phyloP scores from a whole-genome alignment of 2,113 vertebrate genomes.

The Dinomys branickii region DNA sequence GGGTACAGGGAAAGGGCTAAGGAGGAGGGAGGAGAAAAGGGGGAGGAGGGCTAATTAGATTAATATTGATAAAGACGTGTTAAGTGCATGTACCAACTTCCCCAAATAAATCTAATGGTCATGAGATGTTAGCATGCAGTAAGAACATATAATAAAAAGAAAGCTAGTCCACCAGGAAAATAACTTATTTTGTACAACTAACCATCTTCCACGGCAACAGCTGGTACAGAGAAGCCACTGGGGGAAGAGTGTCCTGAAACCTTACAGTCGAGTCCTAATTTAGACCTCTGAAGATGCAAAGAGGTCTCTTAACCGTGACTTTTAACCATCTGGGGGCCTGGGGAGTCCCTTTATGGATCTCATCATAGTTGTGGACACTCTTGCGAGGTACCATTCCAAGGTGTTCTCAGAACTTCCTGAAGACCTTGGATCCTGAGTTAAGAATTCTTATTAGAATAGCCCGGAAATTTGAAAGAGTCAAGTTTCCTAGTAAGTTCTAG shows the following conservation, averaged over 20 bases:
- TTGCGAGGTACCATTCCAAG: background rate
- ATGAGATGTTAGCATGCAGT: background rate
- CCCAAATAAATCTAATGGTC: background rate
- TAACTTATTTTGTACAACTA: conserved; percentile 26
- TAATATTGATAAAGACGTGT: background rate
- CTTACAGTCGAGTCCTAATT: background rate
- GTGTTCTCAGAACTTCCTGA: background rate
- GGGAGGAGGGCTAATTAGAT: background rate
- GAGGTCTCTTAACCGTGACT: background rate
- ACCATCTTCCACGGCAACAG: conserved; percentile 9
- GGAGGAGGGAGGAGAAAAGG: background rate
- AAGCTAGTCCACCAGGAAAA: background rate
- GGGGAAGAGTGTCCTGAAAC: background rate
- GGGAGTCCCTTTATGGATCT: background rate
- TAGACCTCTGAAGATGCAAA: conserved; percentile 18
- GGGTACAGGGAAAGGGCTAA: background rate
- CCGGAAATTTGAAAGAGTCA: conserved; percentile 4
- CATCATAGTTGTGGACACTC: background rate
- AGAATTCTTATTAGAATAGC: conserved; percentile 27
- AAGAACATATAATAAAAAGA: background rate
- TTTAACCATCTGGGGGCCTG: background rate
- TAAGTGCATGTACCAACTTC: background rate
- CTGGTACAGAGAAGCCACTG: background rate
- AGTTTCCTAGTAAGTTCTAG: conserved; percentile 46
- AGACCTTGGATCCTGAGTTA: background rate